phyloP scores from a whole-genome alignment of 2,888 invertebrate species.

The Eulithis testata region DNA sequence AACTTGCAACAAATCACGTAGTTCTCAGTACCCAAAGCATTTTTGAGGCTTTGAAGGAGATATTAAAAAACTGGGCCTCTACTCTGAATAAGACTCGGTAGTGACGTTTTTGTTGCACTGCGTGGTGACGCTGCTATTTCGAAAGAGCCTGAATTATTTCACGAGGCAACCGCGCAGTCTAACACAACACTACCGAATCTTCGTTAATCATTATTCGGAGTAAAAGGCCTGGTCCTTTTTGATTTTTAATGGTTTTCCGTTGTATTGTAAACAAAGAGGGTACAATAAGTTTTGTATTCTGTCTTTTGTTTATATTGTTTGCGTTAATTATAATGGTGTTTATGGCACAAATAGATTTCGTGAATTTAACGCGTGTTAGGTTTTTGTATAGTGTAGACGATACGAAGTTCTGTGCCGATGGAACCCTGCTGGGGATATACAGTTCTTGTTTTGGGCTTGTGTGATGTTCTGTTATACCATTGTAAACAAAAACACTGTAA shows the following conservation, averaged over 20 bases:
- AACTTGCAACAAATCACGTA: constrained; percentile 36
- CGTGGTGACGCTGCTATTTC: too few species aligned
- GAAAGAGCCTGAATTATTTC: too few species aligned
- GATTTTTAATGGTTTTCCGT: constrained; percentile 76
- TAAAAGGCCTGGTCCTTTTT: constrained; percentile 44
- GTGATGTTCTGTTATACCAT: constrained; percentile 12
- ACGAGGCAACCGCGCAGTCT: too few species aligned
- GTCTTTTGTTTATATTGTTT: background rate
- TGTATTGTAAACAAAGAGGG: constrained; percentile 67
- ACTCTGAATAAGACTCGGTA: too few species aligned
- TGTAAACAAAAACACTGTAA: too few species aligned
- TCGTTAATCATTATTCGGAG: background rate
- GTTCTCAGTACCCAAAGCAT: constrained; percentile 57
- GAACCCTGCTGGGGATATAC: constrained; percentile 40
- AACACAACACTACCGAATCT: constrained; percentile 2
- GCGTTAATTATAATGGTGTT: constrained; percentile 52
- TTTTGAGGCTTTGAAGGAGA: background rate
- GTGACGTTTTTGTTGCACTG: too few species aligned
- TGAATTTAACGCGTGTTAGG: constrained; percentile 69
- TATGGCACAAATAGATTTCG: constrained; percentile 72
- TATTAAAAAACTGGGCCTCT: too few species aligned
- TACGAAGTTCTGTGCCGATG: constrained; percentile 42
- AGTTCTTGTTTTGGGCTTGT: constrained; percentile 19
- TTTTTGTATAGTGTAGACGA: constrained; percentile 10
- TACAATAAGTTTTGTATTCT: background rate